Percentiles rank a stretch among this genome's conserved stretches.
These are phyloP conservation scores for Neotoma lepida DNA, from an alignment of 2,113 vertebrate species.

Conservation along the genomic window DNA sequence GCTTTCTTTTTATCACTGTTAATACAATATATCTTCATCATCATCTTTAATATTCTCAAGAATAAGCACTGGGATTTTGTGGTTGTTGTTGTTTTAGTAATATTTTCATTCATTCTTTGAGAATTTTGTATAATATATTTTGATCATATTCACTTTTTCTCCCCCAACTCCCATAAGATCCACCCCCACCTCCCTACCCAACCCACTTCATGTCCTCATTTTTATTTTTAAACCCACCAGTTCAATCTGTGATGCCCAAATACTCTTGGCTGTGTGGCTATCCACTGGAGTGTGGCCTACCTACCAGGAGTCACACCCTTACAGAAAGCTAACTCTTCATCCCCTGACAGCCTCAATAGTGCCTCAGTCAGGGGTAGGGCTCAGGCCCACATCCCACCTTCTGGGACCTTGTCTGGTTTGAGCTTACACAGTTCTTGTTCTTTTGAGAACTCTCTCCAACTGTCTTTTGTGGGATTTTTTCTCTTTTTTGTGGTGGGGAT, in stretches of 20 bases:
- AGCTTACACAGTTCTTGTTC: neutral
- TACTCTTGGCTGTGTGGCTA: neutral
- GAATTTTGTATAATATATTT: neutral
- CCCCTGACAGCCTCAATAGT: neutral
- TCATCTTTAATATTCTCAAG: neutral
- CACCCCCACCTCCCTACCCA: neutral
- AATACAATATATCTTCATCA: neutral
- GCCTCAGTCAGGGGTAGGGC: too few relatives aligned
- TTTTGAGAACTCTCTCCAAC: neutral
- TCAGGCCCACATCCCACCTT: neutral
- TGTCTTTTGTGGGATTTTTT: neutral
- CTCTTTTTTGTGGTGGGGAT: neutral
- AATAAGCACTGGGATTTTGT: neutral
- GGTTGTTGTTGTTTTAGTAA: neutral
- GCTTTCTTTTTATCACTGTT: slow-evolving; percentile 50
- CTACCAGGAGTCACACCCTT: neutral
- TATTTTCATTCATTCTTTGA: neutral
- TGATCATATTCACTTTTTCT: neutral
- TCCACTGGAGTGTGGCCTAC: neutral
- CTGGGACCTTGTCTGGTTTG: neutral
- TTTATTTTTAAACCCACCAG: neutral
- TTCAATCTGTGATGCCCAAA: neutral
- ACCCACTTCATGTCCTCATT: neutral
- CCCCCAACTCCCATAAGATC: neutral
- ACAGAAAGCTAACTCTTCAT: neutral